A percentile compares a stretch with the other conserved stretches of the same genome.
These are phyloP conservation scores for Cygnus buccinator DNA, from an alignment of 2,113 vertebrate genomes.

Conservation along the genomic window DNA sequence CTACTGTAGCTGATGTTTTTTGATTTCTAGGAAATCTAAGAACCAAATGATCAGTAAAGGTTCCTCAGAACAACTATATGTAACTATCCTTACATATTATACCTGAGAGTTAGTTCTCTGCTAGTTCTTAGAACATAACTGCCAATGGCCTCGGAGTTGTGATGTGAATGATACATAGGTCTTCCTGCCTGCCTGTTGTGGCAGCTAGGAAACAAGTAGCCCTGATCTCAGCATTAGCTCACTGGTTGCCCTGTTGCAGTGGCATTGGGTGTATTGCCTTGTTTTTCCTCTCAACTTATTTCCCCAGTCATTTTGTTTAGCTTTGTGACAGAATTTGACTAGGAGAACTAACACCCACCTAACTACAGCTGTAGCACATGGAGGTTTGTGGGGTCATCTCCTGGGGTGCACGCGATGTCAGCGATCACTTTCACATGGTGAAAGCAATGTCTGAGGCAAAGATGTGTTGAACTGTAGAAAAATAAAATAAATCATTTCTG, in stretches of 20 bases:
- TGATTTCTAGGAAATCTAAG: not conserved
- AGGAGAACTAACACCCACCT: not conserved
- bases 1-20: not conserved
- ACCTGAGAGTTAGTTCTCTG: not conserved
- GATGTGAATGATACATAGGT: not conserved
- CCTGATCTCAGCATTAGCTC: not conserved
- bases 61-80: not conserved
- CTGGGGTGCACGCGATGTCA: not conserved
- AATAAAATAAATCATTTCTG: not conserved
- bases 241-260: not conserved
- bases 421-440: not conserved
- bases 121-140: not conserved
- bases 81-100: not conserved
- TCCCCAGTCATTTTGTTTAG: not conserved
- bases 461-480: not conserved
- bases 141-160: not conserved
- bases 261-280: not conserved
- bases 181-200: rapidly evolving
- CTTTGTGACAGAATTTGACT: not conserved
- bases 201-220: not conserved
- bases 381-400: not conserved
- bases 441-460: not conserved
- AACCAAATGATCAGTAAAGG: not conserved
- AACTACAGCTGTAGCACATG: not conserved
- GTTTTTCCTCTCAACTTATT: not conserved